Percentiles rank a stretch among this genome's conserved stretches.
phyloP scores from a whole-genome alignment of 2,888 invertebrate genomes.

The Syrista parreyssii region DNA sequence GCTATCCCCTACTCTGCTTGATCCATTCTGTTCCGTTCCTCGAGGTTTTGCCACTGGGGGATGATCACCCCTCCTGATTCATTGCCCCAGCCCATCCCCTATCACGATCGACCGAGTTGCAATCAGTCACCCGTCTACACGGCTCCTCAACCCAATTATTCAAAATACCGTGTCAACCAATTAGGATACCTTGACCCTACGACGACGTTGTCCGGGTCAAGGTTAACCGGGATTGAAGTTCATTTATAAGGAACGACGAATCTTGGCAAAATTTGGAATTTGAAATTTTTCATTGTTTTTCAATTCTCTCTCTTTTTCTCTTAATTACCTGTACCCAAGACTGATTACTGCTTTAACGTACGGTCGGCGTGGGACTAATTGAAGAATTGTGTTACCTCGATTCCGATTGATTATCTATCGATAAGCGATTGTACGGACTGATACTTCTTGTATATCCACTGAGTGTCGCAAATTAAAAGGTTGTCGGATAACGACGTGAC shows the following conservation, averaged over 20 bases:
- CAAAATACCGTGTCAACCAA: neutral
- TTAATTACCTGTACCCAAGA: neutral
- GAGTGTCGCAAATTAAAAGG: neutral
- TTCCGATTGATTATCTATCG: neutral
- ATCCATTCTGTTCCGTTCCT: neutral
- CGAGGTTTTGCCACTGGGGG: neutral
- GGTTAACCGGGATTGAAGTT: neutral
- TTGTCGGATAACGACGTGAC: neutral
- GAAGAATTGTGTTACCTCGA: neutral
- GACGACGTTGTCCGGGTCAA: neutral
- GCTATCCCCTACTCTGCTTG: neutral
- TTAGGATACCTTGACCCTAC: neutral
- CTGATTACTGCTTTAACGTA: neutral
- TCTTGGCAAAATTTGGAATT: neutral
- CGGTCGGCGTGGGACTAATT: neutral
- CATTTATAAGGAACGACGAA: neutral
- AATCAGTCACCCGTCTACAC: neutral
- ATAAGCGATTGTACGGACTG: neutral
- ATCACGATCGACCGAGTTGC: neutral
- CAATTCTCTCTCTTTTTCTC: neutral
- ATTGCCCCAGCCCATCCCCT: neutral
- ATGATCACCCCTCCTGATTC: neutral
- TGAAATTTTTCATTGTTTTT: neutral
- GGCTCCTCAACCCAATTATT: neutral
- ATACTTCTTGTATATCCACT: neutral